These are phyloP conservation scores for Meganola albula DNA, from an alignment of 2,888 invertebrate genomes.

Conservation along the genomic window DNA sequence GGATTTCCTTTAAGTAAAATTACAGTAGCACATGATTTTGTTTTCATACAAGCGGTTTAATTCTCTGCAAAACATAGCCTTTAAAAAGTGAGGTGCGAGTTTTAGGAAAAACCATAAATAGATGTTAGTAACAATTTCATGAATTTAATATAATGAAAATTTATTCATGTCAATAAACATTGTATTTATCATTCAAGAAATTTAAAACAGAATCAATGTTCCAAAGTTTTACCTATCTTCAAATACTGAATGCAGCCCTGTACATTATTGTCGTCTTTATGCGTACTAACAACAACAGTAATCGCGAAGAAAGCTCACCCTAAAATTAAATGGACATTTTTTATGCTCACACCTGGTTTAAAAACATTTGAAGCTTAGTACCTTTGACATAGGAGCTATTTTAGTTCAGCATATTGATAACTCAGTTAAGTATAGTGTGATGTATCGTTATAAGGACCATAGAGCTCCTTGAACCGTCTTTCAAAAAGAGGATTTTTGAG, in stretches of 20 bases:
- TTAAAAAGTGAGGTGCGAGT: too few relatives aligned
- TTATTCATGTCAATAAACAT: too few relatives aligned
- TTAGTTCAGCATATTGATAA: conserved; percentile 34
- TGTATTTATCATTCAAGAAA: too few relatives aligned
- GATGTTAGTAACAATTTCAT: too few relatives aligned
- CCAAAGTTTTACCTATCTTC: background rate
- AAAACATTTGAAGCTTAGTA: conserved; percentile 33
- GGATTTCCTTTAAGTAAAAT: too few relatives aligned
- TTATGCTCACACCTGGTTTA: conserved; percentile 39
- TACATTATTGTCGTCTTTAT: conserved; percentile 52
- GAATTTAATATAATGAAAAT: too few relatives aligned
- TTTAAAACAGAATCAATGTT: too few relatives aligned
- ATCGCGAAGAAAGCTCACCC: conserved; percentile 68
- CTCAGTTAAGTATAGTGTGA: conserved; percentile 19
- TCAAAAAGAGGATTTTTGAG: background rate
- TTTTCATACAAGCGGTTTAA: too few relatives aligned
- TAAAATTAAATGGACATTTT: conserved; percentile 56
- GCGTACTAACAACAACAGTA: conserved; percentile 59
- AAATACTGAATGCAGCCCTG: conserved; percentile 42
- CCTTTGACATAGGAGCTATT: conserved; percentile 34
- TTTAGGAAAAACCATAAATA: too few relatives aligned
- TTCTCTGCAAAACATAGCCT: too few relatives aligned
- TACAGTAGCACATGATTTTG: too few relatives aligned
- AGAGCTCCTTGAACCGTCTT: conserved; percentile 26
- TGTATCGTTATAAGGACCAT: conserved; percentile 34